Base-by-base conservation (phyloP, 2,888 invertebrate genomes). In the Cremastinae sp. region DNA sequence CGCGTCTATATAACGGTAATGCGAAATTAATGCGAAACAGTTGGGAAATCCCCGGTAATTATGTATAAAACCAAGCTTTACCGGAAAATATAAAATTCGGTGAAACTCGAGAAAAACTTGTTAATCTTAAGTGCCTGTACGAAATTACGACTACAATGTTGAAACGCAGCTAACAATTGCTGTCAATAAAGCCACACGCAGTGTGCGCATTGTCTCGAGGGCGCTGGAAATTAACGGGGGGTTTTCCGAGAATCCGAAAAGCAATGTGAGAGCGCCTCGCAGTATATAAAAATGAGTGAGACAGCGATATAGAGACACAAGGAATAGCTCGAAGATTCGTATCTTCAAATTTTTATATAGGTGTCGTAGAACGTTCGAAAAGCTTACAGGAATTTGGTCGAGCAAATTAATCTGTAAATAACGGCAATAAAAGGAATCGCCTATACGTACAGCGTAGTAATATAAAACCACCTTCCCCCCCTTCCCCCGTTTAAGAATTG, bases 371-470 rank as follows among this genome's bases (percentile, higher is more conserved):
- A 14, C n/a, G 47, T 43, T 9, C 4, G 28, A 16, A 22, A 8
- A 54, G 22, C 16, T 54, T 22, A 8, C n/a, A 28, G 43, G 49
- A 28, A 51, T 59, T 51, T 43, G 14, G 62, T 65, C 70, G 78
- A 70, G 79, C 65, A 80, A 82, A 82, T 84, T 82, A 84, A 85
- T 84, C 78, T 74, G 72, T 78, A 77, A 82, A 83, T 83, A 78
- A 79, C 74, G 64, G 76, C 75, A 82, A 84, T 84, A 82, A 84
- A 85, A n/a, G 81, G 80, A 82, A 84, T 84, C 75, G 80, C 12
- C 68, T 34, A 41, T n/a, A n/a, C n/a, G n/a, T n/a, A n/a, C n/a
- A 28, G 12, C 45, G 53, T 64, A 53, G 64, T 64, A 69, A 72
- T 72, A 58, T 51, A 69, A 69, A 54, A 49, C 45, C 8, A 5